Evolutionary conservation across 2,113 vertebrate genomes (phyloP).

Genomic region (Pseudolaguvia tuberculata): DNA sequence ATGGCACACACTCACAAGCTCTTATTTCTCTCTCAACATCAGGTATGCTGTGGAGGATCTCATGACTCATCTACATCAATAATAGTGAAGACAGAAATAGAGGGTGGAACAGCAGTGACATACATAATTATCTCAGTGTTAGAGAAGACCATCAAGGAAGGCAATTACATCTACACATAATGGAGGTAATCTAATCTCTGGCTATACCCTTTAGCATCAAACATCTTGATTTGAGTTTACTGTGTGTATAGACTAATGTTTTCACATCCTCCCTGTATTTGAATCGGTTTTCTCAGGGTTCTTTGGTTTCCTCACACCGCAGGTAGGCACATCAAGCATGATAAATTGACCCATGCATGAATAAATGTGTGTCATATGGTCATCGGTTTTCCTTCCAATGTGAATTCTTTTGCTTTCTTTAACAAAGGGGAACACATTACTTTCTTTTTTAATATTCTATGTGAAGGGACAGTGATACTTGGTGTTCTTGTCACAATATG

Average conservation of each 20-base stretch:
- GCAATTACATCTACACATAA: background rate
- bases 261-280: background rate
- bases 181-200: background rate
- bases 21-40: constrained; percentile 31
- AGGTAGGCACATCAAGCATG: background rate
- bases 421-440: background rate
- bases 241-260: background rate
- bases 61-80: constrained; percentile 43
- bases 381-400: background rate
- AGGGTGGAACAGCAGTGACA: constrained; percentile 3
- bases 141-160: background rate
- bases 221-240: background rate
- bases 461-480: background rate
- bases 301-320: background rate
- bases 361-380: background rate
- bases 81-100: background rate
- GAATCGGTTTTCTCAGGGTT: background rate
- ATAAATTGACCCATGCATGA: background rate
- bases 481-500: background rate
- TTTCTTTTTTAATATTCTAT: background rate
- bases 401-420: background rate
- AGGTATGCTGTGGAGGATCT: constrained; percentile 1
- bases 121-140: background rate
- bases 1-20: constrained; percentile 28
- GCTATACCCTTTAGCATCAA: no score